These are phyloP conservation scores for Enchytraeus crypticus DNA, from an alignment of 2,888 invertebrate species.

Conservation along the genomic window DNA sequence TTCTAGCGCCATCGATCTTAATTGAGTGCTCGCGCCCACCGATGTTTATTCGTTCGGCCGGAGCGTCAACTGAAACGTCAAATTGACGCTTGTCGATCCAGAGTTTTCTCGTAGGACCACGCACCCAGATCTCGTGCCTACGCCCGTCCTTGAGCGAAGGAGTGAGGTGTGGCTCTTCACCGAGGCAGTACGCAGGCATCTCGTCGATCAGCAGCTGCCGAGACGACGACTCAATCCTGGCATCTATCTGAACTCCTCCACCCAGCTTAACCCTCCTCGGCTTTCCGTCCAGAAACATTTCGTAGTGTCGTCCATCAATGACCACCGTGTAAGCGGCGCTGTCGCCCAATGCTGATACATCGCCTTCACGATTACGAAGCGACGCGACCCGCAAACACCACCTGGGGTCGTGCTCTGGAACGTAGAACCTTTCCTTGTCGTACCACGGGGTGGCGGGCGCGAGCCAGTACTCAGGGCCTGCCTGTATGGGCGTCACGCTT, in stretches of 20 bases:
- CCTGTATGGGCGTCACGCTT: neutral
- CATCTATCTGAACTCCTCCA: conserved; percentile 31
- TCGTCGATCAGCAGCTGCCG: conserved; percentile 3
- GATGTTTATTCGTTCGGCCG: conserved; percentile 59
- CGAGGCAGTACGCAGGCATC: neutral
- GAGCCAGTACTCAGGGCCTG: neutral
- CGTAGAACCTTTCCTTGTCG: conserved; percentile 17
- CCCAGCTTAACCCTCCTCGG: conserved; percentile 7
- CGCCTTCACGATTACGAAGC: neutral
- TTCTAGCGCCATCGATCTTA: conserved; percentile 74
- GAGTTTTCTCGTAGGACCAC: conserved; percentile 23
- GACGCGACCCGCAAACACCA: conserved; percentile 7
- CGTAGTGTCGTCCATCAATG: conserved; percentile 37
- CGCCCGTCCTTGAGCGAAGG: neutral
- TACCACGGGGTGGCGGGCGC: conserved; percentile 8
- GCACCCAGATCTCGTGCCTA: neutral
- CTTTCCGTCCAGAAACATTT: conserved; percentile 29
- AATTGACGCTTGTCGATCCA: conserved; percentile 43
- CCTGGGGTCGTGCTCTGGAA: conserved; percentile 19
- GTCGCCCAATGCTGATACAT: too few relatives aligned
- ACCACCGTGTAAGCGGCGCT: conserved; percentile 34
- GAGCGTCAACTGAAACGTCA: conserved; percentile 43
- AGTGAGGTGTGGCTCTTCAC: neutral
- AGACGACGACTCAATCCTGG: conserved; percentile 4
- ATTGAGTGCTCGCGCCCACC: conserved; percentile 73